Evolutionary conservation across 2,888 invertebrate genomes (phyloP).

Genomic region (Byasa hedistus): DNA sequence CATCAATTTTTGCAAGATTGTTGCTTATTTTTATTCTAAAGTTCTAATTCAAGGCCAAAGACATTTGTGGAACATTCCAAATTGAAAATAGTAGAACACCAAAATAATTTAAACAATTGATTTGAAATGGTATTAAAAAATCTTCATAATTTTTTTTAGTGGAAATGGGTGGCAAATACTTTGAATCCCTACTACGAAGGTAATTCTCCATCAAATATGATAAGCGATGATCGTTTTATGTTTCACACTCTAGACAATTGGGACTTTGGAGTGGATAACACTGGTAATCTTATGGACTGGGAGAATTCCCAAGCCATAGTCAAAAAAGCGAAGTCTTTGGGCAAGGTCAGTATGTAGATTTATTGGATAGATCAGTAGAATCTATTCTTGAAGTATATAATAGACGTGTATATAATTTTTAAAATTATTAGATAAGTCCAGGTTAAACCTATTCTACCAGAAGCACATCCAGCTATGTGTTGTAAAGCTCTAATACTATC

Average conservation of each 20-base stretch:
- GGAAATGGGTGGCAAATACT: slow-evolving; percentile 93
- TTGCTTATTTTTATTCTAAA: neutral
- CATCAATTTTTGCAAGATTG: neutral
- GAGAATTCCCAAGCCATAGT: slow-evolving; percentile 84
- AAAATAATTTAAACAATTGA: neutral
- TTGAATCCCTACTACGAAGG: slow-evolving; percentile 96
- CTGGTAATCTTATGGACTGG: slow-evolving; percentile 89
- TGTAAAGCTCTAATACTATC: too few relatives aligned
- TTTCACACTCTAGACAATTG: slow-evolving; percentile 87
- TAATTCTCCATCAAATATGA: slow-evolving; percentile 84
- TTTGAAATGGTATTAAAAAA: neutral
- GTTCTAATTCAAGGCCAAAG: too few relatives aligned
- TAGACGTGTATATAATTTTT: neutral
- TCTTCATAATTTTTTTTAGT: slow-evolving; percentile 64
- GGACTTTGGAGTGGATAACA: slow-evolving; percentile 91
- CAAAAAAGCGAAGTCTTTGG: slow-evolving; percentile 66
- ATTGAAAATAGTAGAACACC: too few relatives aligned
- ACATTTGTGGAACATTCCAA: too few relatives aligned
- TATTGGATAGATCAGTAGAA: neutral
- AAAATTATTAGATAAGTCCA: too few relatives aligned
- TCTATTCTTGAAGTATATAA: neutral
- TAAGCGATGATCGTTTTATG: slow-evolving; percentile 93
- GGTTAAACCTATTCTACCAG: too few relatives aligned
- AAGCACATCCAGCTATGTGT: too few relatives aligned
- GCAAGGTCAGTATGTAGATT: slow-evolving; percentile 62